Base-by-base conservation (phyloP, 2,797 vertebrate species). In the Sebastes hopkinsi region DNA sequence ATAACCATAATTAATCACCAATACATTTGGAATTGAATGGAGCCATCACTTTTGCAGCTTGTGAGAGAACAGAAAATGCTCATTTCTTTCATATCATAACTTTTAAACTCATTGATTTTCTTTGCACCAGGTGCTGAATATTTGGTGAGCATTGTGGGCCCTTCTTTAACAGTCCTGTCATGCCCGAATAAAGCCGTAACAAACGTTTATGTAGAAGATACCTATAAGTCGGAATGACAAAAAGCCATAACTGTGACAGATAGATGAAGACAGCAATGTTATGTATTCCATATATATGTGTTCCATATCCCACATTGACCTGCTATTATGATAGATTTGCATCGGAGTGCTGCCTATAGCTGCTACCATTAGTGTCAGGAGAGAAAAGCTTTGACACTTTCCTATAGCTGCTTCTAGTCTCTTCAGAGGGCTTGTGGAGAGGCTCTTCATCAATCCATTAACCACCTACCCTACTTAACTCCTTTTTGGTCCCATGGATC, bases 361-460 rank as follows among this genome's bases (percentile, higher is more conserved):
- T 67, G 52, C 82, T 62, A 56, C 80, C 80, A 88, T 94, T 90
- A 88, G 70, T 80, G 81, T 82, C 60, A 72, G 87, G 74, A 87
- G 86, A 84, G 82, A 88, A 82, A 79, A 79, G 81, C 86, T 82
- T 68, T 27, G 79, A 85, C 70, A 79, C 78, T 59, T 54, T 30
- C 69, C 75, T 80, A 77, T 71, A 77, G 81, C 79, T 72, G 78
- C 81, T 34, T 81, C 89, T 81, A 67, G 36, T 79, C 83, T 84
- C 85, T 83, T 84, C 75, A 88, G 72, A 83, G 58, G 59, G 81
- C 75, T 71, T 74, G 81, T 88, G 78, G 81, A 93, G 90, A 89
- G 90, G 77, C 88, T 92, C 88, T 92, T 86, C 87, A 93, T 93
- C 91, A 92, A 90, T 78, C 90, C 88, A 89, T 92, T 93, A 89